Evolutionary conservation across 2,888 invertebrate genomes (phyloP).

Genomic region (Mimumesa dahlbomi): DNA sequence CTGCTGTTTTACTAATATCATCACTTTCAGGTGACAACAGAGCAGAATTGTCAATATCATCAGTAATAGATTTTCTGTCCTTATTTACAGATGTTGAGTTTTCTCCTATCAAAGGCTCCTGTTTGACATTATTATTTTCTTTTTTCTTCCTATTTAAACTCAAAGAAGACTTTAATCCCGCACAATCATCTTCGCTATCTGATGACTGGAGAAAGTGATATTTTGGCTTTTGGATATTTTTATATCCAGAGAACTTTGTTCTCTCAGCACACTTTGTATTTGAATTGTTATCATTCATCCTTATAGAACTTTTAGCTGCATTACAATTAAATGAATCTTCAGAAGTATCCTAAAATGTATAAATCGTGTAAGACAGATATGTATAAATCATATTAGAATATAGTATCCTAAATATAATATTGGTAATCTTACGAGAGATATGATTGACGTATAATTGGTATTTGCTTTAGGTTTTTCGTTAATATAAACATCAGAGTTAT

Average conservation of each 20-base stretch:
- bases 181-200: constrained; percentile 54
- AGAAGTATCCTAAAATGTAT: constrained; percentile 44
- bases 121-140: constrained; percentile 6
- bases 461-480: neutral
- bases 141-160: constrained; percentile 23
- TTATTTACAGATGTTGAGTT: too few species aligned
- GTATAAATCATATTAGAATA: neutral
- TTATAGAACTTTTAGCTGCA: neutral
- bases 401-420: neutral
- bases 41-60: neutral
- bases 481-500: neutral
- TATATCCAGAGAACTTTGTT: neutral
- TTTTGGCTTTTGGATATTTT: neutral
- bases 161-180: neutral
- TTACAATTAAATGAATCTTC: constrained; percentile 21
- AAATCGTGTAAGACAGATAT: neutral
- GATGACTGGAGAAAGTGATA: constrained; percentile 44
- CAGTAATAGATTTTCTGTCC: neutral
- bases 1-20: constrained; percentile 1
- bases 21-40: constrained; percentile 1
- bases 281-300: neutral
- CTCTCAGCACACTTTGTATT: neutral
- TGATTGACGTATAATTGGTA: constrained; percentile 14
- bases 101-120: too few species aligned
- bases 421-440: constrained; percentile 48